phyloP scores from a whole-genome alignment of 2,113 vertebrate species.

The Tetrao urogallus region DNA sequence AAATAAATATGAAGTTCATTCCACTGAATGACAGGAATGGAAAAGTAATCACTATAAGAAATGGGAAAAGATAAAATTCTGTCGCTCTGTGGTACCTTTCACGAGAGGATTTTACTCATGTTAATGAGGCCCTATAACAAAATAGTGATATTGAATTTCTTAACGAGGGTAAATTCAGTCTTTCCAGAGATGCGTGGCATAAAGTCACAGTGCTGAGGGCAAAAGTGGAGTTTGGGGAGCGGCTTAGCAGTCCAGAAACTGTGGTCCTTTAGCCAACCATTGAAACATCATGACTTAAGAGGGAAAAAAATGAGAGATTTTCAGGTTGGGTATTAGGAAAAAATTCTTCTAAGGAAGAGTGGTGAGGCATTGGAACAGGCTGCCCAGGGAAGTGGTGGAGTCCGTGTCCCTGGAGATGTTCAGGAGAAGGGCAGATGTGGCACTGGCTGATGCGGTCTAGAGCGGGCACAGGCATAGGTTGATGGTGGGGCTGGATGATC shows the following conservation, averaged over 20 bases:
- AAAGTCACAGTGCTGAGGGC: background rate
- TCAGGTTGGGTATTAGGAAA: too few relatives aligned
- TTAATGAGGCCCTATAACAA: conserved; percentile 41
- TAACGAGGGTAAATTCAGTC: background rate
- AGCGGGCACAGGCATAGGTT: too few relatives aligned
- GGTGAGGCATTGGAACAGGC: too few relatives aligned
- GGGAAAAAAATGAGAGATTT: background rate
- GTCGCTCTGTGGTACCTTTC: background rate
- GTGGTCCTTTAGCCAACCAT: conserved; percentile 1
- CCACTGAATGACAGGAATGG: conserved; percentile 44
- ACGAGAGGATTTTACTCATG: conserved; percentile 12
- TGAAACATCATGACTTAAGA: conserved; percentile 24
- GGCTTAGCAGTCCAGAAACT: background rate
- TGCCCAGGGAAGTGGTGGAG: too few relatives aligned
- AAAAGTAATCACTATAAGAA: conserved; percentile 48
- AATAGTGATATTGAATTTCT: conserved; percentile 22
- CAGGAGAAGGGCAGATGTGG: too few relatives aligned
- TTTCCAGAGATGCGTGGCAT: background rate
- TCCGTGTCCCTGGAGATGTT: too few relatives aligned
- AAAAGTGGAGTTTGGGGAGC: background rate
- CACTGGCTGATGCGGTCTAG: too few relatives aligned
- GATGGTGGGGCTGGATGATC: too few relatives aligned
- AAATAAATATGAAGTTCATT: conserved; percentile 49
- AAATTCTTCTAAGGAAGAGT: too few relatives aligned
- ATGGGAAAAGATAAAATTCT: conserved; percentile 57